Evolutionary conservation across 1,140 invertebrate species (phyloP), one percentile per base, ranked within the genome.

Genomic region (Lysiphlebus fabarum): DNA sequence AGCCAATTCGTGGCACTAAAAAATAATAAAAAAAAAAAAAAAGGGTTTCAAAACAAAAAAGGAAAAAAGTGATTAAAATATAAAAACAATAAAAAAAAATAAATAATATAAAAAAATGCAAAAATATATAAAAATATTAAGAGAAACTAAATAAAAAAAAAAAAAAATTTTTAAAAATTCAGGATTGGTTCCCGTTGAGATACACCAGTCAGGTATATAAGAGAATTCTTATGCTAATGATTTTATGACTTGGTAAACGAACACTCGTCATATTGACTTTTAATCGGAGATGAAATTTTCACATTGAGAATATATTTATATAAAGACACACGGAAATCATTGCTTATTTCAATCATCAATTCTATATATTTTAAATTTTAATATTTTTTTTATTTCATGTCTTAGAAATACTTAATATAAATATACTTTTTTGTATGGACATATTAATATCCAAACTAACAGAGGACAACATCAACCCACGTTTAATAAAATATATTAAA

Each of bases 201-300:
- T 55, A 42, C 56, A 41, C 38, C 38, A 56, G 48, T 51, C 78
- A 79, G 78, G 77, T 80, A 80, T 26, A 26, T 26, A 4, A 72
- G 78, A 65, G 70, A 80, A 80, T 80, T 80, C 75, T 79, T 80
- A 79, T 80, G 78, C 78, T 79, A 80, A 80, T 80, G 74, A 79
- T 78, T 80, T 78, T 79, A 79, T 78, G 78, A 79, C 76, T 72
- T 70, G 77, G 77, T 74, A 77, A 80, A 79, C 75, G 77, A 80
- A 79, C 76, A 71, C 74, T 78, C 75, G 71, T 80, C 78, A 79
- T 80, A 79, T 80, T 80, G 77, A 37, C 50, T 71, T 73, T 77
- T 77, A 78, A 78, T 79, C 76, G 72, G 69, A 55, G 58, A 50
- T 55, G 47, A 60, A 47, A 49, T 60, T 60, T 53, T 55, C 50